phyloP scores from a whole-genome alignment of 2,888 invertebrate species.

The Stenchaetothrips biformis region DNA sequence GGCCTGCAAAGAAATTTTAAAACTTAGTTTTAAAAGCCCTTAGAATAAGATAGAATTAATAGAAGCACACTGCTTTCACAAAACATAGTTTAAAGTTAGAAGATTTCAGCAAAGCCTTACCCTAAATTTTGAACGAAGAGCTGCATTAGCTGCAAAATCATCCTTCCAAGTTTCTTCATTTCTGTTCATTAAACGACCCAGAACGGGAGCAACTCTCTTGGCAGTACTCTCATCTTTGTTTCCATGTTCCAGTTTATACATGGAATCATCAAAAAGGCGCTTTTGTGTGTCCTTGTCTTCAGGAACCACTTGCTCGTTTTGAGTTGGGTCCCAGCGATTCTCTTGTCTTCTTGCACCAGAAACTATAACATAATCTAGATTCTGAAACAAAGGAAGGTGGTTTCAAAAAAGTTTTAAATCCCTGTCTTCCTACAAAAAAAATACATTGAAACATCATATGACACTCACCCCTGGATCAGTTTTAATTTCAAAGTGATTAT shows the following conservation, averaged over 20 bases:
- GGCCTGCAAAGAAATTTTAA: constrained; percentile 48
- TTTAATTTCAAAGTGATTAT: constrained; percentile 95
- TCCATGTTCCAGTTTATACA: constrained; percentile 95
- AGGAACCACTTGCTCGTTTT: constrained; percentile 89
- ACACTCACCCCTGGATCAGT: constrained; percentile 88
- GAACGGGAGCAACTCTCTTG: constrained; percentile 63
- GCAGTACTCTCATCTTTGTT: constrained; percentile 69
- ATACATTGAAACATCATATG: constrained; percentile 21
- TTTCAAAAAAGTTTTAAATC: neutral
- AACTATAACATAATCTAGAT: constrained; percentile 92
- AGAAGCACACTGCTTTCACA: neutral
- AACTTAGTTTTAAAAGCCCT: constrained; percentile 33
- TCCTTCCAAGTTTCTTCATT: constrained; percentile 85
- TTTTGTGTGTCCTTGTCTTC: constrained; percentile 89
- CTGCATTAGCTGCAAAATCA: constrained; percentile 85
- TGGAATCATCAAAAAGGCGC: constrained; percentile 88
- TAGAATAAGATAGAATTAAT: constrained; percentile 31
- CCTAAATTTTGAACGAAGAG: constrained; percentile 77
- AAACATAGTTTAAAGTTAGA: neutral
- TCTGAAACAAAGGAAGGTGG: constrained; percentile 54
- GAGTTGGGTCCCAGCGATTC: constrained; percentile 94
- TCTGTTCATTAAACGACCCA: constrained; percentile 70
- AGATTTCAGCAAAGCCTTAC: constrained; percentile 51
- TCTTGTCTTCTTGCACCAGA: constrained; percentile 95
- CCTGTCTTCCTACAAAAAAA: neutral